Conservation (phyloP, 2,797 vertebrate genomes). For the Pteropus rufus region DNA sequence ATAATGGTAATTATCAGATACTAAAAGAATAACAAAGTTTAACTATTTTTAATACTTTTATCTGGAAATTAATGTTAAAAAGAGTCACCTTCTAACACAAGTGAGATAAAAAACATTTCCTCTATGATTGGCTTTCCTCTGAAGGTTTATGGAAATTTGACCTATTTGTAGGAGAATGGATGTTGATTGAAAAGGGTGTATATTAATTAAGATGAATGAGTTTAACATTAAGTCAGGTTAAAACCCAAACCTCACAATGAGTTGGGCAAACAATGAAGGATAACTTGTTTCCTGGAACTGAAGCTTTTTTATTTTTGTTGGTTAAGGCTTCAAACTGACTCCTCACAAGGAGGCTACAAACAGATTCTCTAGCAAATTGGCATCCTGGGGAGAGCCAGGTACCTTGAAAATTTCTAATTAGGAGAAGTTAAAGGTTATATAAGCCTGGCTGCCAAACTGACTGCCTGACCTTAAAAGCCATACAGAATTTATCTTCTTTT, state of each 20-base stretch:
- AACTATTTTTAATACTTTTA: neutral
- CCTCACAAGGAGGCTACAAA: neutral
- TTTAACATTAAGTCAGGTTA: neutral
- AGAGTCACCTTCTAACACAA: neutral
- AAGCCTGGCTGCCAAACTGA: neutral
- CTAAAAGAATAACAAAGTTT: slow-evolving; percentile 14
- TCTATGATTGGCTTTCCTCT: neutral
- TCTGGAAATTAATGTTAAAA: neutral
- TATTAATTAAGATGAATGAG: neutral
- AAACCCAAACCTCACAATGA: neutral
- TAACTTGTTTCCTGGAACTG: neutral
- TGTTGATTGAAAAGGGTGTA: neutral
- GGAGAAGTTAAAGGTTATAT: slow-evolving; percentile 48
- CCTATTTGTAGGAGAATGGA: neutral
- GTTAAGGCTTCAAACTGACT: slow-evolving; percentile 29
- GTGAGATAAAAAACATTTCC: neutral
- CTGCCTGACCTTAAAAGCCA: slow-evolving; percentile 41
- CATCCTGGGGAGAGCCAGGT: slow-evolving; percentile 27
- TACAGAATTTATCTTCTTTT: neutral
- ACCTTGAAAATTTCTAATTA: slow-evolving; percentile 46
- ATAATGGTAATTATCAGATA: neutral
- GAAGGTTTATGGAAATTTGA: neutral
- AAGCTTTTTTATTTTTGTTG: slow-evolving; percentile 17
- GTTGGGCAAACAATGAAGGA: neutral
- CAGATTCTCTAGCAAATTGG: slow-evolving; percentile 40